A percentile compares a stretch with the other conserved stretches of the same genome.
phyloP scores from a whole-genome alignment of 2,113 vertebrate species.

The Equus przewalskii region DNA sequence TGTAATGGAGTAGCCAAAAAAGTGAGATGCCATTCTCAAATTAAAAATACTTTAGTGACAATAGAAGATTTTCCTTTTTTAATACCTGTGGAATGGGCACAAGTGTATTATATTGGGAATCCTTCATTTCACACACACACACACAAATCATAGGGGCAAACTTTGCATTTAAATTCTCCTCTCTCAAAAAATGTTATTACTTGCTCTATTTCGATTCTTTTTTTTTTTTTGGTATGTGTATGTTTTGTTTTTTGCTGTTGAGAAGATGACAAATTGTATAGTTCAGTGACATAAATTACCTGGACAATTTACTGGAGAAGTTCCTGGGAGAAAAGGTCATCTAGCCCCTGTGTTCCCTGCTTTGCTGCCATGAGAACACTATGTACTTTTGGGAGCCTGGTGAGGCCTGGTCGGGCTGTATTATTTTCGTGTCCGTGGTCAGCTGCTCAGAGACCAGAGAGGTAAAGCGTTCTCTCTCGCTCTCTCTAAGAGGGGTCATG shows the following conservation, averaged over 20 bases:
- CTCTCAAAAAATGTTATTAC: neutral
- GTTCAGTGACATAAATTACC: conserved; percentile 57
- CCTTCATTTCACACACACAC: neutral
- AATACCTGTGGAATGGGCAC: neutral
- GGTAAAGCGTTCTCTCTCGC: neutral
- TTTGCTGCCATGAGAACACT: conserved; percentile 16
- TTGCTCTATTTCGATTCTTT: neutral
- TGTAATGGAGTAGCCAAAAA: neutral
- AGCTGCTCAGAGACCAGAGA: neutral
- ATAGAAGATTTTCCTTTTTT: neutral
- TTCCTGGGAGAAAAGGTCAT: conserved; percentile 44
- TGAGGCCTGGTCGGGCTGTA: neutral
- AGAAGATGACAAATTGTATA: conserved; percentile 25
- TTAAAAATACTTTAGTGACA: neutral
- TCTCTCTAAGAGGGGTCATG: neutral
- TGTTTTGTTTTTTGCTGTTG: neutral
- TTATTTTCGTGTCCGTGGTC: conserved; percentile 34
- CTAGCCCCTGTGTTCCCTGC: neutral
- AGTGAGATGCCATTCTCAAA: neutral
- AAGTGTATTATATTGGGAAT: neutral
- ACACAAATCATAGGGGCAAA: neutral
- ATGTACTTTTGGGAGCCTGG: neutral
- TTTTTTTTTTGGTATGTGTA: neutral
- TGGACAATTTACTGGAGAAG: conserved; percentile 61
- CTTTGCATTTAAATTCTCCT: neutral